Percentiles rank a stretch among this genome's conserved stretches.
These are phyloP conservation scores for Dendrolimus houi DNA, from an alignment of 2,888 invertebrate species.

Conservation along the genomic window DNA sequence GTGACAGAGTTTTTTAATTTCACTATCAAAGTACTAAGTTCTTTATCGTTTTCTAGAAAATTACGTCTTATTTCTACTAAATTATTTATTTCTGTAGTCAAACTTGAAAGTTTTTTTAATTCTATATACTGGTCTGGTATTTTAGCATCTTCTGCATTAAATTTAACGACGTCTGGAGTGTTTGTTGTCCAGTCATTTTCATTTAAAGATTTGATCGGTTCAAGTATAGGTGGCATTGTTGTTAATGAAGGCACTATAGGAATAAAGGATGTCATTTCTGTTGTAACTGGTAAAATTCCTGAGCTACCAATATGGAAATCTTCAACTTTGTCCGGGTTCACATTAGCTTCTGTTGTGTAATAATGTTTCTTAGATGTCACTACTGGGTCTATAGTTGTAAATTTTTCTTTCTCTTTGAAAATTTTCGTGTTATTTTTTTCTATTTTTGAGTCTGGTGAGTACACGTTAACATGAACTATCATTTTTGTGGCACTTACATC, in stretches of 20 bases:
- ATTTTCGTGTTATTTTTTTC: constrained; percentile 11
- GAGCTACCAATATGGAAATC: constrained; percentile 61
- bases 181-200: constrained; percentile 32
- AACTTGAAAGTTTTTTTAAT: constrained; percentile 18
- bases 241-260: constrained; percentile 16
- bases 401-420: constrained; percentile 16
- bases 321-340: constrained; percentile 44
- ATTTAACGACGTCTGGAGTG: constrained; percentile 49
- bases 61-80: constrained; percentile 7
- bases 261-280: constrained; percentile 17
- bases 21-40: constrained; percentile 30
- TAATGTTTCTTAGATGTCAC: constrained; percentile 18
- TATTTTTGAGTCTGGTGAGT: constrained; percentile 42
- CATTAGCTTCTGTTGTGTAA: constrained; percentile 30
- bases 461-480: constrained; percentile 80
- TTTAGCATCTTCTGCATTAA: constrained; percentile 59
- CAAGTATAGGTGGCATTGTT: constrained; percentile 23
- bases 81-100: constrained; percentile 3
- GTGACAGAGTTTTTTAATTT: constrained; percentile 23
- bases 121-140: constrained; percentile 44
- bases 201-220: constrained; percentile 14
- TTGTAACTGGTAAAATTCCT: constrained; percentile 43
- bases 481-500: constrained; percentile 60
- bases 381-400: constrained; percentile 9
- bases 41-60: constrained; percentile 14